Evolutionary conservation across 2,797 vertebrate genomes (phyloP).

Genomic region (Notolabrus celidotus): DNA sequence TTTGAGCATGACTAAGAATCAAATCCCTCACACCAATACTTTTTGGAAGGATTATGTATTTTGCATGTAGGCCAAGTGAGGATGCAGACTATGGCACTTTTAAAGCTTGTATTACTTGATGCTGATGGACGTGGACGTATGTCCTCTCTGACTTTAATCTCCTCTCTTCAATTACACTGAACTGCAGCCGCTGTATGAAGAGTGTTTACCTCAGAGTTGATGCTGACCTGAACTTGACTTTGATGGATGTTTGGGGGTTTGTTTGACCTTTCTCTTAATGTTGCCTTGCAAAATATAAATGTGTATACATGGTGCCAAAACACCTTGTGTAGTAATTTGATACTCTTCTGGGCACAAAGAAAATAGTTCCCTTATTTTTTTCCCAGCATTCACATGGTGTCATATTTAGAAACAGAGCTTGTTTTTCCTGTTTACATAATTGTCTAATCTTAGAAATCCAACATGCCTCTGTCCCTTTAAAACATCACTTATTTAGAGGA

Average conservation of each 20-base stretch:
- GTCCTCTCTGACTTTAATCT: constrained; percentile 40
- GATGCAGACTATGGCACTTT: constrained; percentile 25
- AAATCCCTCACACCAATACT: constrained; percentile 18
- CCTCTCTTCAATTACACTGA: constrained; percentile 22
- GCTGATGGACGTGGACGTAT: constrained; percentile 33
- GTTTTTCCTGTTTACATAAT: neutral
- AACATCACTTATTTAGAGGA: neutral
- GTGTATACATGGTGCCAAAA: constrained; percentile 1
- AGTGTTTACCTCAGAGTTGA: constrained; percentile 2
- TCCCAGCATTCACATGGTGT: neutral
- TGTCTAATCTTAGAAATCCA: neutral
- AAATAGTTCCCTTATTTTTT: neutral
- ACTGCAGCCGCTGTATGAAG: constrained; percentile 12
- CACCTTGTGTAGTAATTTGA: neutral
- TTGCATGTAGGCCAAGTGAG: constrained; percentile 42
- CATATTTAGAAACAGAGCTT: neutral
- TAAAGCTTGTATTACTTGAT: constrained; percentile 46
- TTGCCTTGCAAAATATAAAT: constrained; percentile 13
- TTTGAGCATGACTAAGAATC: neutral
- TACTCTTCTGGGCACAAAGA: neutral
- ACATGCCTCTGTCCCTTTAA: neutral
- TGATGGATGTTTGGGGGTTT: constrained; percentile 14
- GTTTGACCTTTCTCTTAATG: constrained; percentile 7
- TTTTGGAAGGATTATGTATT: constrained; percentile 35
- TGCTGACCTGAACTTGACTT: neutral